phyloP scores from a whole-genome alignment of 2,113 vertebrate species.

The Todiramphus chloris region DNA sequence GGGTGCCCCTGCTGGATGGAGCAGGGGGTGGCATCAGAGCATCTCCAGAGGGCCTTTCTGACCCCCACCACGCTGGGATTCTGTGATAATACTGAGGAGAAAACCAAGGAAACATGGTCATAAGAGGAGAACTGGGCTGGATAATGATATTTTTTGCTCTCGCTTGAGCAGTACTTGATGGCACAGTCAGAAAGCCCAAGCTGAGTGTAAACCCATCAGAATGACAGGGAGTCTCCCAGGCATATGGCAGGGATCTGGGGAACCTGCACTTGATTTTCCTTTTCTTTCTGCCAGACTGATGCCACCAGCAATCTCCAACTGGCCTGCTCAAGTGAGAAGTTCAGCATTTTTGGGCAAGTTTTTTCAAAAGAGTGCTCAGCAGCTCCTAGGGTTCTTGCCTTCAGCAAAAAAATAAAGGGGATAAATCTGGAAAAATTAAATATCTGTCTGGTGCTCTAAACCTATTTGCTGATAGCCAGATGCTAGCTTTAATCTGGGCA shows the following conservation, averaged over 20 bases:
- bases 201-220: background rate
- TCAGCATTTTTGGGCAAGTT: background rate
- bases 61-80: background rate
- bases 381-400: background rate
- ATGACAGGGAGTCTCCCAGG: background rate
- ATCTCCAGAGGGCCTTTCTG: background rate
- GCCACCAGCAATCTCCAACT: background rate
- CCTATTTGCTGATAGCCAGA: slow-evolving; percentile 47
- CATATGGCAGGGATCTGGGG: background rate
- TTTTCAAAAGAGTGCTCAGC: slow-evolving; percentile 35
- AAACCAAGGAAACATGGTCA: fast-evolving
- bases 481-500: slow-evolving; percentile 11
- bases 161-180: background rate
- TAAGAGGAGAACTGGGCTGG: background rate
- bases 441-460: slow-evolving; percentile 10
- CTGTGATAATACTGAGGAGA: background rate
- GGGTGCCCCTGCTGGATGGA: background rate
- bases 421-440: slow-evolving; percentile 46
- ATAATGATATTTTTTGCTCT: background rate
- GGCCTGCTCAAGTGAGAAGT: background rate
- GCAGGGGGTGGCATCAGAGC: background rate
- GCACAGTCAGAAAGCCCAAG: background rate
- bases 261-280: background rate
- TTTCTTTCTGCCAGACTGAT: background rate
- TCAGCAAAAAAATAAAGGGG: slow-evolving; percentile 52